These are phyloP conservation scores for Rhineura floridana DNA, from an alignment of 2,113 vertebrate genomes.

Conservation along the genomic window DNA sequence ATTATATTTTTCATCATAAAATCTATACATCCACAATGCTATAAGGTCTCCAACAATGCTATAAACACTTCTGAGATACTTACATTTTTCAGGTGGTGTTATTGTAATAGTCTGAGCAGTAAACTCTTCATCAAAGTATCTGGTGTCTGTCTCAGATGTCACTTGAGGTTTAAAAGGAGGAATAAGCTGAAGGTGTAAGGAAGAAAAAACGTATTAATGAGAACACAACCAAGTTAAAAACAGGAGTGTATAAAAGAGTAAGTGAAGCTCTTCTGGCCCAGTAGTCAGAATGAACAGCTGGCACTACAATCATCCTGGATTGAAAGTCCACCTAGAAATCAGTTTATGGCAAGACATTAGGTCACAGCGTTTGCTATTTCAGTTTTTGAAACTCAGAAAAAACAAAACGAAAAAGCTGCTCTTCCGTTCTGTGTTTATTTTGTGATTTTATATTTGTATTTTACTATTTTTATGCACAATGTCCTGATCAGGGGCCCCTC, in stretches of 20 bases:
- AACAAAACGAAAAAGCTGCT: not conserved
- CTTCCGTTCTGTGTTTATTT: not conserved
- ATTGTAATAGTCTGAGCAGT: conserved; percentile 96
- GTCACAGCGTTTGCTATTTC: conserved; percentile 2
- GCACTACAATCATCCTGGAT: not conserved
- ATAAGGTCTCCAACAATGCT: not conserved
- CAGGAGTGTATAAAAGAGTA: not conserved
- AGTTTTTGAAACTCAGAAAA: conserved; percentile 11
- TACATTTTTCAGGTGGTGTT: conserved; percentile 97
- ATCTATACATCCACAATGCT: not conserved
- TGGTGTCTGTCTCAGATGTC: conserved; percentile 94
- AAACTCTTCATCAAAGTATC: conserved; percentile 97
- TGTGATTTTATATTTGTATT: not conserved
- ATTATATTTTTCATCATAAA: not conserved
- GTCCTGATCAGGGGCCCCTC: not conserved
- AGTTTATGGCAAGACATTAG: conserved; percentile 1
- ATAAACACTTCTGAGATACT: conserved; percentile 37
- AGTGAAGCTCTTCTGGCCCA: not conserved
- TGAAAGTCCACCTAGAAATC: not conserved
- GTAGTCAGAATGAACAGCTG: not conserved
- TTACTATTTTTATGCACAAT: not conserved
- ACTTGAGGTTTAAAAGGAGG: conserved; percentile 97
- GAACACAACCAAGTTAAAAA: conserved; percentile 7
- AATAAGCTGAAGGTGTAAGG: conserved; percentile 82
- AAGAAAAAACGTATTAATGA: conserved; percentile 48